These are phyloP conservation scores for Eupeodes latifasciatus DNA, from an alignment of 2,888 invertebrate species.

Conservation along the genomic window DNA sequence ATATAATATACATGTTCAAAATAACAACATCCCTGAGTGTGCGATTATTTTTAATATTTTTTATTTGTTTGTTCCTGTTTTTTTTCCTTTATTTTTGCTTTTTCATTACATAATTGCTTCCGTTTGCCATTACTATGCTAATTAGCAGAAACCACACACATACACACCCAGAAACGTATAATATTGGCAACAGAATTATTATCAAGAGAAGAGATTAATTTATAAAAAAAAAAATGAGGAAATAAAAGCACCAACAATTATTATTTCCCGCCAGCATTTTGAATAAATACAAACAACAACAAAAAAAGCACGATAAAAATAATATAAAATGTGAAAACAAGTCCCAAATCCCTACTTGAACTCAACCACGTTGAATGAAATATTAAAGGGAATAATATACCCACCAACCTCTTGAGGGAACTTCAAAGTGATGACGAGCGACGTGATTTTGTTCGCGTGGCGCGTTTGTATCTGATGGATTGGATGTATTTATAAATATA, in stretches of 20 bases:
- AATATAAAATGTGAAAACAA: slow-evolving; percentile 25
- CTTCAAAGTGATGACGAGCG: slow-evolving; percentile 40
- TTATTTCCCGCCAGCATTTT: slow-evolving; percentile 34
- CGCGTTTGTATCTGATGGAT: too few relatives aligned
- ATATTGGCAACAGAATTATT: slow-evolving; percentile 18
- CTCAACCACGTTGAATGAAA: slow-evolving; percentile 46
- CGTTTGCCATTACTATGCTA: slow-evolving; percentile 64
- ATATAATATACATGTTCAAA: neutral
- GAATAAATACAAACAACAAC: slow-evolving; percentile 28
- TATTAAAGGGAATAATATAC: slow-evolving; percentile 47
- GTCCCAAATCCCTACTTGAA: slow-evolving; percentile 57
- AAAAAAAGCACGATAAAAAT: neutral
- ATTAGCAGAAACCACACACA: slow-evolving; percentile 37
- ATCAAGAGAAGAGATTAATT: slow-evolving; percentile 32
- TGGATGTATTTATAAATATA: neutral
- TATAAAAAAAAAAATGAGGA: slow-evolving; percentile 7
- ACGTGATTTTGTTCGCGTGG: slow-evolving; percentile 55
- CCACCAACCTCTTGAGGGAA: slow-evolving; percentile 30
- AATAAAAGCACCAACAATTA: slow-evolving; percentile 17
- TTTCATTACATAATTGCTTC: slow-evolving; percentile 54
- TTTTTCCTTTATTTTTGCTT: neutral
- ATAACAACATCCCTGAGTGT: slow-evolving; percentile 13
- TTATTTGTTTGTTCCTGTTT: neutral
- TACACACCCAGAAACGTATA: neutral
- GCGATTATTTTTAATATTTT: slow-evolving; percentile 19